phyloP scores from a whole-genome alignment of 1,140 invertebrate species.

The Solen grandis region DNA sequence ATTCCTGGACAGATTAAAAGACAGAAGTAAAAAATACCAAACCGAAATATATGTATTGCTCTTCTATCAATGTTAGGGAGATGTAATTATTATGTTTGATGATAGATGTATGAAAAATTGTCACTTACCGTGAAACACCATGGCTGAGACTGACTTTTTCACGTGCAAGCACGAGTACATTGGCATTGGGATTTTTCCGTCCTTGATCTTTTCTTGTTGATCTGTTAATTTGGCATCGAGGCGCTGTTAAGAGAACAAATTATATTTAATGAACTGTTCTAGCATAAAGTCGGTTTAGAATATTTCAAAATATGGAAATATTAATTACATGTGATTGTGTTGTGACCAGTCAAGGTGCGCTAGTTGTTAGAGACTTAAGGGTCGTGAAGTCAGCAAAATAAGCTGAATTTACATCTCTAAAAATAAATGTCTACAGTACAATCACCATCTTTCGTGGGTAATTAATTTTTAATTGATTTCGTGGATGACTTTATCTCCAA shows the following conservation, averaged over 20 bases:
- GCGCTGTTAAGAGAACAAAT: constrained; percentile 67
- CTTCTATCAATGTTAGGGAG: no score
- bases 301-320: background rate
- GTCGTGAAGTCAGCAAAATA: background rate
- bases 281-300: background rate
- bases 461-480: no score
- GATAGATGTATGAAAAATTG: no score
- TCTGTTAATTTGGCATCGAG: constrained; percentile 76
- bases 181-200: constrained; percentile 79
- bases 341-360: background rate
- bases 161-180: constrained; percentile 82
- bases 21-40: no score
- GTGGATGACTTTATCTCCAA: no score
- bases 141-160: constrained; percentile 80
- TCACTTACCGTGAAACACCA: background rate
- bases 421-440: no score
- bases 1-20: no score
- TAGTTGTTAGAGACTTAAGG: background rate
- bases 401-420: no score
- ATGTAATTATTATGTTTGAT: no score
- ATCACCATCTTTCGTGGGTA: no score
- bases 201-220: constrained; percentile 72
- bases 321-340: no score
- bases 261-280: background rate
- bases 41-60: no score